These are phyloP conservation scores for Pogona vitticeps DNA, from an alignment of 2,113 vertebrate genomes.

Conservation along the genomic window DNA sequence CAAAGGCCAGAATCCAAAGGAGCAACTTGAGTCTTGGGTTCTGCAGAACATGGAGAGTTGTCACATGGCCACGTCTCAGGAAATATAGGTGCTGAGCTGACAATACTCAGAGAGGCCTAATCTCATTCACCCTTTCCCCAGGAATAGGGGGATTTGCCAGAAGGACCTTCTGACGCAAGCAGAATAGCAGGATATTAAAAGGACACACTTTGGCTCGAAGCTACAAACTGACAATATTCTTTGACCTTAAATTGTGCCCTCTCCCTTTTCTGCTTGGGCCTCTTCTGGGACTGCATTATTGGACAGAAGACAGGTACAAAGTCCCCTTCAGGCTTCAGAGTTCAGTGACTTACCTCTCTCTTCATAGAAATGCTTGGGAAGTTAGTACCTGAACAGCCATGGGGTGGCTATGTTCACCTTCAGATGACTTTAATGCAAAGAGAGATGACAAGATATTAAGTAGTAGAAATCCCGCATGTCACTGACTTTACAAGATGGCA, in stretches of 20 bases:
- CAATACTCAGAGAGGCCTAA: not conserved
- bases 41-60: too few relatives aligned
- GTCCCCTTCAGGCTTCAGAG: not conserved
- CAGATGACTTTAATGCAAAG: conserved; percentile 41
- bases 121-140: not conserved
- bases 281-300: not conserved
- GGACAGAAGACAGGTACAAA: not conserved
- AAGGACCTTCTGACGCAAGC: not conserved
- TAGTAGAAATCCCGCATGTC: conserved; percentile 62
- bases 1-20: not conserved
- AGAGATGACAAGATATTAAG: conserved; percentile 49
- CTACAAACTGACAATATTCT: not conserved
- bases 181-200: not conserved
- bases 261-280: not conserved
- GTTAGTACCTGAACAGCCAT: too few relatives aligned
- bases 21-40: not conserved
- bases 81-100: not conserved
- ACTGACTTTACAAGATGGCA: conserved; percentile 85
- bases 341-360: not conserved
- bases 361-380: not conserved
- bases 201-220: not conserved
- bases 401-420: conserved; percentile 7
- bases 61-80: not conserved
- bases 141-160: not conserved
- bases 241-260: not conserved